Conservation (phyloP, 2,797 vertebrate species). For the Manis javanica region DNA sequence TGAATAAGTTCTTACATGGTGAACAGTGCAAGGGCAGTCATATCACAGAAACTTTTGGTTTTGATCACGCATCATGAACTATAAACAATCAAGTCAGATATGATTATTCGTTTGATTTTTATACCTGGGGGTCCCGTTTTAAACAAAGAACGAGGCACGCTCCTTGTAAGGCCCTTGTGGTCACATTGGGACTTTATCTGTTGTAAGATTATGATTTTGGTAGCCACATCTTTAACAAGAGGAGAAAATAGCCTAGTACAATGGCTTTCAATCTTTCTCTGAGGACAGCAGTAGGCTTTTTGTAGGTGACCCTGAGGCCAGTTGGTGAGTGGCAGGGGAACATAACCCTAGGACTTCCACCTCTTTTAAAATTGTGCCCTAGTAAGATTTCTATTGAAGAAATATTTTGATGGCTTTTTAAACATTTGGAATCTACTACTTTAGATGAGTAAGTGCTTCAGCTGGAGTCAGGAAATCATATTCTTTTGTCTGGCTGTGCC, state of each 20-base stretch:
- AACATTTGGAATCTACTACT: constrained; percentile 9
- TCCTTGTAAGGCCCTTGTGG: background rate
- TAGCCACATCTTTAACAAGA: background rate
- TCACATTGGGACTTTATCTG: background rate
- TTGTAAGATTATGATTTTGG: background rate
- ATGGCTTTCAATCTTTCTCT: background rate
- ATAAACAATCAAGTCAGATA: too few species aligned
- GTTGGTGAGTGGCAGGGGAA: background rate
- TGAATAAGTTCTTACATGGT: too few species aligned
- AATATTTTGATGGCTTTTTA: background rate
- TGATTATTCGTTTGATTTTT: too few species aligned
- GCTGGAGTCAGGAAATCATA: background rate
- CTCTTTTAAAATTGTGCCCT: constrained; percentile 5
- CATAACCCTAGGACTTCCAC: background rate
- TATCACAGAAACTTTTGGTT: too few species aligned
- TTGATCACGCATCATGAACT: too few species aligned
- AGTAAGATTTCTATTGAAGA: constrained; percentile 43
- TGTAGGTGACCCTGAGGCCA: background rate
- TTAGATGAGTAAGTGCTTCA: background rate
- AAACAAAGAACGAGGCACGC: constrained; percentile 35
- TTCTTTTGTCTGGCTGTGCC: background rate
- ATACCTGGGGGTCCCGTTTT: background rate
- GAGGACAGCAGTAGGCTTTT: background rate
- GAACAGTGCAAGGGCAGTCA: too few species aligned
- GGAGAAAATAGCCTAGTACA: background rate